Evolutionary conservation across 2,888 invertebrate genomes (phyloP), one percentile per base, ranked within the genome.

Genomic region (Cryptocephalus primarius): DNA sequence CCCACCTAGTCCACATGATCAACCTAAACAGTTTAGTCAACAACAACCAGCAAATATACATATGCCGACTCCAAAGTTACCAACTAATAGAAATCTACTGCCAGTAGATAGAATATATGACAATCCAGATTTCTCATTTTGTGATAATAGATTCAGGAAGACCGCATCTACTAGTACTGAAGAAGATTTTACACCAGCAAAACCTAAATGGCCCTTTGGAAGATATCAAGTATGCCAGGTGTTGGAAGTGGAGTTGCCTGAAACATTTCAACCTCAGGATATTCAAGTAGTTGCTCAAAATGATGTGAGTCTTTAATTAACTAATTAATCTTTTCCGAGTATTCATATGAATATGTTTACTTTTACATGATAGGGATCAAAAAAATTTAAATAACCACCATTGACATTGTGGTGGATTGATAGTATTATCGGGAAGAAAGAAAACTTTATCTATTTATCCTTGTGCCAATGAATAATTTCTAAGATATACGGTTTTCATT

Each of bases 221-320:
- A 69, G 67, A n/a, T 75, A 76, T 55, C 71, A 68, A 56, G 73
- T 76, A 55, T 73, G 72, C 38, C 72, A 71, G 51, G 75, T 76
- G 51, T 70, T 75, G 11, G 64, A 65, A 53, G 55, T 66, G 8
- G 60, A 61, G 34, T 49, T 65, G 39, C 55, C 59, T 4, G 57
- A 56, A 42, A 54, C 51, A 36, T 54, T 56, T 39, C 44, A 51
- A 10, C 49, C 54, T 32, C 52, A 54, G 32, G 60, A 64, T 51
- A 58, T 64, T 52, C 52, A 55, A 11, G 57, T 64, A 41, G 45
- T 50, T 4, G 55, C 54, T 1, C 59, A 59, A 46, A 55, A 55
- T 45, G 61, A 63, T 52, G 63, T 63, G 56, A 58, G 59, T 56
- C 13, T 36, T 36, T 36, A 11, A 36, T 36, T 36, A 36, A 36